Percentiles rank a stretch among this genome's conserved stretches.
Conservation (phyloP, 1,140 invertebrate genomes). For the Druon quercuslanigerum region DNA sequence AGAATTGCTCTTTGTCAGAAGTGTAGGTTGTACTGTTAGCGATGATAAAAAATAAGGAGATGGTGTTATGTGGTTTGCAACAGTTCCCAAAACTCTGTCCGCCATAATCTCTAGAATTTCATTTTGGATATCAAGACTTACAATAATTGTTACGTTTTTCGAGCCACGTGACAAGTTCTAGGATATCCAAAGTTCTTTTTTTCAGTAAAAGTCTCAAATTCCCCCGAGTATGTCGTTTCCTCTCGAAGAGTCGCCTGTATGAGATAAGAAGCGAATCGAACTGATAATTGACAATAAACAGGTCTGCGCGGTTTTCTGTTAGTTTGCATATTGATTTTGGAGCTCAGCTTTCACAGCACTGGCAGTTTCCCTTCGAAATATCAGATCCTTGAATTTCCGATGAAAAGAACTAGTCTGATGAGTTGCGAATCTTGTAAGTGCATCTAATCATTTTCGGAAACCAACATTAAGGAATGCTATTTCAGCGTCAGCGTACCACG, state of each 20-base stretch:
- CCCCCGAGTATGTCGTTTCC: not conserved
- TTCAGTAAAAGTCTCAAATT: no score
- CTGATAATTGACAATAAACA: conserved; percentile 12
- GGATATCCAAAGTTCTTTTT: no score
- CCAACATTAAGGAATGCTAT: conserved; percentile 6
- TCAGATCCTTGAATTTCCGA: not conserved
- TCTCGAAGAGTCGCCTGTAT: conserved; percentile 14
- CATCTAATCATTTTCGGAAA: conserved; percentile 29
- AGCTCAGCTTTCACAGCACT: not conserved
- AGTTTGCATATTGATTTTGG: not conserved
- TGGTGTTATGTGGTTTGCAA: conserved; percentile 1
- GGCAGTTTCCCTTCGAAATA: not conserved
- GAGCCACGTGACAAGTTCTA: no score
- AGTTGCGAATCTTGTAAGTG: conserved; percentile 15
- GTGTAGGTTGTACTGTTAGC: conserved; percentile 28
- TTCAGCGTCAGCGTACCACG: not conserved
- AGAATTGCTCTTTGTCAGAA: conserved; percentile 20
- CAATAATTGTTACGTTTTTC: no score
- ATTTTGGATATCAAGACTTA: conserved; percentile 33
- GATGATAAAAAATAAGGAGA: conserved; percentile 21
- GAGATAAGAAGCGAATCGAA: conserved; percentile 14
- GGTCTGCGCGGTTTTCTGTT: conserved; percentile 16
- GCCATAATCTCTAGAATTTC: conserved; percentile 31
- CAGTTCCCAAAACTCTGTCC: not conserved
- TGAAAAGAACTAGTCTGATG: conserved; percentile 14